Conservation (phyloP, 2,113 vertebrate genomes). For the Rostratula benghalensis region DNA sequence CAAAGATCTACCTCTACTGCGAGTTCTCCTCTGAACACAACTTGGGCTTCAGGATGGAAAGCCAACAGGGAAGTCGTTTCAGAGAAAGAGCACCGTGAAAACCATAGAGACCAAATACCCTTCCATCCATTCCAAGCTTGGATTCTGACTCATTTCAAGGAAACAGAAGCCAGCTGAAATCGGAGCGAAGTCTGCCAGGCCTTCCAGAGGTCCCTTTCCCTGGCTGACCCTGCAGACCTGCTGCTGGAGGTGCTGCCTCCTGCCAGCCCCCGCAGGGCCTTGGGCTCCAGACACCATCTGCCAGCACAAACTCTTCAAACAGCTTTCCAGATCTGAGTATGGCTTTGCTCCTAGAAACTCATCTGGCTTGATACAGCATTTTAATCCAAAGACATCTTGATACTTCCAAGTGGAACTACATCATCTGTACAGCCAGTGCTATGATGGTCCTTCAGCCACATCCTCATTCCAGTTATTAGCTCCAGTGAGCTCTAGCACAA, state of each 20-base stretch:
- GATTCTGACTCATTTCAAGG: neutral
- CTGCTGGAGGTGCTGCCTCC: neutral
- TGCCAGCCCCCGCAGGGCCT: neutral
- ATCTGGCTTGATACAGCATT: neutral
- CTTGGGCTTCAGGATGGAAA: neutral
- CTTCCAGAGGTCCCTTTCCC: neutral
- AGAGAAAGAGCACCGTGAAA: neutral
- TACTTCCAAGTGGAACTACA: neutral
- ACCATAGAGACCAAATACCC: neutral
- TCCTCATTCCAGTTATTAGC: neutral
- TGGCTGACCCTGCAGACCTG: neutral
- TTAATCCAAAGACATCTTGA: conserved; percentile 6
- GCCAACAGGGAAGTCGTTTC: neutral
- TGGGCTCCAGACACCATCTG: neutral
- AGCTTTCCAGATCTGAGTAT: neutral
- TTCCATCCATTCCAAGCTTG: neutral
- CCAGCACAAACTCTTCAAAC: neutral
- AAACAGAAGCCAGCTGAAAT: neutral
- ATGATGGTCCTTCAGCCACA: neutral
- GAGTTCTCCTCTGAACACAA: neutral
- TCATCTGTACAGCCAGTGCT: neutral
- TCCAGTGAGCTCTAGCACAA: neutral
- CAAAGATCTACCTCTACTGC: neutral
- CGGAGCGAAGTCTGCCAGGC: neutral
- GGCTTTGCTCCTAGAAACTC: conserved; percentile 46